These are phyloP conservation scores for Bothrops alternatus DNA, from an alignment of 2,797 vertebrate genomes.

Conservation along the genomic window DNA sequence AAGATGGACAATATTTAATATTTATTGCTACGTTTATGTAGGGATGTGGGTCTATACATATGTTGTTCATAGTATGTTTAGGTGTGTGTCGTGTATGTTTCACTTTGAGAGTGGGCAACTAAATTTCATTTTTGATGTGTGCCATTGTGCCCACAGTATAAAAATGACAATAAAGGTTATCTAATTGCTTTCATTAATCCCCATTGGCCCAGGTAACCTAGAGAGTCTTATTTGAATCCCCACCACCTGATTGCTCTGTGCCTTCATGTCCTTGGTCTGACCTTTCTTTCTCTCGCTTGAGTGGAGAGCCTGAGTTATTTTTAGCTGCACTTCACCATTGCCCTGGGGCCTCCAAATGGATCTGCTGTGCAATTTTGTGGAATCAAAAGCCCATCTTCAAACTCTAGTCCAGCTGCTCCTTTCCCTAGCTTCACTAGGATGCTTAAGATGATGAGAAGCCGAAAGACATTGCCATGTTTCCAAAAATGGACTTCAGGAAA, in stretches of 20 bases:
- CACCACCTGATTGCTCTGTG: not conserved
- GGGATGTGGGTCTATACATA: no score
- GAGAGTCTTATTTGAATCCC: not conserved
- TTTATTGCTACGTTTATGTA: no score
- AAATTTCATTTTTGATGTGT: no score
- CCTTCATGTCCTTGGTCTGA: not conserved
- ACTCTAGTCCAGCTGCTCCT: not conserved
- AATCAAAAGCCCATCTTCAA: not conserved
- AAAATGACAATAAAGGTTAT: no score
- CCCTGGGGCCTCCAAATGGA: not conserved
- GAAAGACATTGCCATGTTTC: not conserved
- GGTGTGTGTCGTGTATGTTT: no score
- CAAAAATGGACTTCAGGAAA: not conserved
- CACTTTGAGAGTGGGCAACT: no score
- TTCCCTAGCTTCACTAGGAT: not conserved
- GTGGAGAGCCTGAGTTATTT: conserved; percentile 18
- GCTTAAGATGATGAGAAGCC: not conserved
- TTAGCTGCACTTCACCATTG: conserved; percentile 1
- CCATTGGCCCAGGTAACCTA: not conserved
- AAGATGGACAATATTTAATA: no score
- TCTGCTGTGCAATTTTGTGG: conserved; percentile 1
- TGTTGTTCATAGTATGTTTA: no score
- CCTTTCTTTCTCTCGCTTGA: not conserved
- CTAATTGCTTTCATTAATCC: not conserved
- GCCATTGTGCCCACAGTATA: no score